Percentiles rank a stretch among this genome's conserved stretches.
Conservation (phyloP, 2,113 vertebrate species). For the Campylorhamphus procurvoides region DNA sequence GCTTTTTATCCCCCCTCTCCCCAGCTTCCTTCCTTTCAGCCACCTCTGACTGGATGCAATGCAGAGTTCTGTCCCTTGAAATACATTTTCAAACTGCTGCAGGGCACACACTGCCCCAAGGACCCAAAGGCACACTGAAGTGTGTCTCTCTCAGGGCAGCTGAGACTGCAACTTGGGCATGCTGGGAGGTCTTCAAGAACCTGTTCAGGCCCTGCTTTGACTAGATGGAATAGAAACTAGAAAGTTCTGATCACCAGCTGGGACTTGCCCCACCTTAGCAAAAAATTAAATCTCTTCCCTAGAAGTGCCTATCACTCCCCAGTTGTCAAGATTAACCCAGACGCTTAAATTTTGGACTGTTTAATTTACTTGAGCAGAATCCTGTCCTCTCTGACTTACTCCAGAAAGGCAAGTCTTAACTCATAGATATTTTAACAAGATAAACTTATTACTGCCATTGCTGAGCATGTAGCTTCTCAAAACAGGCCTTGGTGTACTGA, state of each 20-base stretch:
- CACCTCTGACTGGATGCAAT: background rate
- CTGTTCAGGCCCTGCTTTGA: background rate
- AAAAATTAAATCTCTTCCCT: background rate
- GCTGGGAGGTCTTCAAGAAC: background rate
- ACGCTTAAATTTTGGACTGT: background rate
- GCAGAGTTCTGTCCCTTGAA: accelerated
- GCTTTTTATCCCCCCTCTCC: background rate
- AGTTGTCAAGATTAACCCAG: background rate
- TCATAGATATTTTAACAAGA: background rate
- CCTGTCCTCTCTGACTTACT: background rate
- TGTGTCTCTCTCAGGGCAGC: accelerated
- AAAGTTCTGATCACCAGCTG: background rate
- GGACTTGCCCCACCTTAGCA: background rate
- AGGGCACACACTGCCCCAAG: background rate
- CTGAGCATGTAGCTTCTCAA: background rate
- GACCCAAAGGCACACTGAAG: background rate
- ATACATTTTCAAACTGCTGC: background rate
- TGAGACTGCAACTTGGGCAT: accelerated
- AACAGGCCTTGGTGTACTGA: background rate
- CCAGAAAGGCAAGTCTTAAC: background rate
- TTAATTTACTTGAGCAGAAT: background rate
- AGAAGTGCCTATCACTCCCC: background rate
- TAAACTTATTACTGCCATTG: background rate
- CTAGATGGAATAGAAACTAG: background rate
- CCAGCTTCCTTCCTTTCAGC: background rate